Evolutionary conservation across 2,888 invertebrate species (phyloP), one percentile per base, ranked within the genome.

Genomic region (Ormyrus nitidulus): DNA sequence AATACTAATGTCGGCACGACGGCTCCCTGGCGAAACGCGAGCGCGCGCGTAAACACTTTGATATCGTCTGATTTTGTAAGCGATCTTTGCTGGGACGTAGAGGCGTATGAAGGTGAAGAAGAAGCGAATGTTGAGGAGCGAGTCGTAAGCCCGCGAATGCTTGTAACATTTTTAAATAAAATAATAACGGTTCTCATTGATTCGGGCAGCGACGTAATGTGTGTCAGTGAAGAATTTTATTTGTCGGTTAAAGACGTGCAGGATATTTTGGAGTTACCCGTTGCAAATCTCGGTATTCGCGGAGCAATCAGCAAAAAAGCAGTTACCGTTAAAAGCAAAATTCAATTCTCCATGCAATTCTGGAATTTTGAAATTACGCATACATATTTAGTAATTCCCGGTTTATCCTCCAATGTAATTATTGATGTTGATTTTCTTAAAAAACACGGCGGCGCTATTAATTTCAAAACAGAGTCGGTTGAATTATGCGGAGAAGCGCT

Each of bases 211-310:
- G 69, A 77, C 2, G 53, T 76, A 5, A 69, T 69, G 1, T 59
- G 59, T 6, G n/a, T 77, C 0, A 61, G 69, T 0, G 19, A 77
- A 46, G 11, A 61, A 2, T 77, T 77, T 53, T 77, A 77, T 69
- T 8, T 69, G 6, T 2, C n/a, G 13, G n/a, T 59, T 13, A n/a
- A n/a, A 10, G 13, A 59, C 7, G 19, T 13, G 13, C 7, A n/a
- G 5, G 59, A 13, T 19, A 5, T 75, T 1, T 5, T 49, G 5
- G 75, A 75, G 48, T 48, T 75, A 6, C 75, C 75, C 0, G 66
- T 75, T 5, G 58, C 11, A 7, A 75, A 75, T 66, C 5, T 66
- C 2, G 10, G 58, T 0, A 48, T 75, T 3, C n/a, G 48, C 1
- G 66, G 56, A 5, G 75, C 66, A 5, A 59, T 74, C 0, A 46